Conservation (phyloP, 2,113 vertebrate species). For the Arizona elegans region DNA sequence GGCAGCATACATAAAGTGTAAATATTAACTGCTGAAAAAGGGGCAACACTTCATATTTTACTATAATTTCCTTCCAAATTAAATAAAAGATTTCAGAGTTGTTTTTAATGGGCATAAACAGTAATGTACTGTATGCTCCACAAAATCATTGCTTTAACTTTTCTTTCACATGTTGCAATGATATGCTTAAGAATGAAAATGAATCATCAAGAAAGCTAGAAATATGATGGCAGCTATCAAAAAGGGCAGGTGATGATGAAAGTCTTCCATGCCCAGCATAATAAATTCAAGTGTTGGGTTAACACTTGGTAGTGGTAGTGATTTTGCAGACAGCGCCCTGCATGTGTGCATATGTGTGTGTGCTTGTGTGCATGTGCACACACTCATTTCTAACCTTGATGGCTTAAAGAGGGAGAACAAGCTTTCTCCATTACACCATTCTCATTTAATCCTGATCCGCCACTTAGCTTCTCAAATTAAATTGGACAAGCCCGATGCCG, state of each 20-base stretch:
- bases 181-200: slow-evolving; percentile 15
- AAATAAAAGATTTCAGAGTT: slow-evolving; percentile 1
- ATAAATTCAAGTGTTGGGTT: background rate
- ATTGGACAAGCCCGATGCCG: slow-evolving; percentile 90
- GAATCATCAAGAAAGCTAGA: background rate
- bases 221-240: background rate
- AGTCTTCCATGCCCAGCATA: background rate
- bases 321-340: slow-evolving; percentile 46
- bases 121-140: background rate
- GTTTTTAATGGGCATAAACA: background rate
- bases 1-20: background rate
- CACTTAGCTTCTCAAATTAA: slow-evolving; percentile 98
- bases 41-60: slow-evolving; percentile 31
- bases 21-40: background rate
- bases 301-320: slow-evolving; percentile 1
- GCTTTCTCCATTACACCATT: slow-evolving; percentile 85
- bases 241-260: background rate
- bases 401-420: slow-evolving; percentile 75
- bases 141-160: background rate
- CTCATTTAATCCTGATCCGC: slow-evolving; percentile 98
- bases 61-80: slow-evolving; percentile 18
- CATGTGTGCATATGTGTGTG: background rate
- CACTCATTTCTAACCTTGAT: slow-evolving; percentile 47
- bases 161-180: background rate
- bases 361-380: background rate